Base-by-base conservation (phyloP, 1,140 invertebrate genomes). In the Drosophila sturtevanti region DNA sequence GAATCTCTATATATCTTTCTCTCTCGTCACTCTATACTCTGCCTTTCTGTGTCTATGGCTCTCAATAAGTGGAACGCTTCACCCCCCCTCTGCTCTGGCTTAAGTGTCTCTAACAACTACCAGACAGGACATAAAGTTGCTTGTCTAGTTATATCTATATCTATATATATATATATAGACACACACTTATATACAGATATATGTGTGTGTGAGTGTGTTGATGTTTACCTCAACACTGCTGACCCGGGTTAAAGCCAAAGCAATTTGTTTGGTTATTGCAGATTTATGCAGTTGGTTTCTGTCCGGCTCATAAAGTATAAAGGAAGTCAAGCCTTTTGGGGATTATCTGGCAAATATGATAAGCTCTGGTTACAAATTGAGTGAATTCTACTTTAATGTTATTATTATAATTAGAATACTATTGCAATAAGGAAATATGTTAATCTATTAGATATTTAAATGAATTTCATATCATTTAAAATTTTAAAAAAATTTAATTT, bases 91-190 rank as follows among this genome's bases (percentile, higher is more conserved):
- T 72, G 70, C 74, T 63, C 74, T 86, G 82, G 75, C 82, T 86
- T 79, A 87, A 86, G 82, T 87, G 82, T 79, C 72, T 79, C 76
- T 64, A 79, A 84, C 22, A 27, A 55, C 72, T 72, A 73, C 54
- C 62, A 87, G 76, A 64, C 38, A 52, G 51, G 56, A 38, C 60
- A 65, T 27, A 67, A 37, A 66, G 66, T 54, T 52, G 55, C 44
- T 35, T 62, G 41, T 48, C 41, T 48, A 48, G 41, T 22, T 41
- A 44, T 67, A 60, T 34, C 37, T 35, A 22, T 34, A 35, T 9
- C 9, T 1, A 7, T 31, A 18, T 18, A 48, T 10, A 31, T 31
- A 31, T 31, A 31, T 31, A 31, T 31, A n/a, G n/a, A 14, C 38
- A 41, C 38, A 41, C 38, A 41, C 37, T 4, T n/a, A 18, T 10